phyloP scores from a whole-genome alignment of 2,113 vertebrate genomes.

The Chloroceryle aenea region DNA sequence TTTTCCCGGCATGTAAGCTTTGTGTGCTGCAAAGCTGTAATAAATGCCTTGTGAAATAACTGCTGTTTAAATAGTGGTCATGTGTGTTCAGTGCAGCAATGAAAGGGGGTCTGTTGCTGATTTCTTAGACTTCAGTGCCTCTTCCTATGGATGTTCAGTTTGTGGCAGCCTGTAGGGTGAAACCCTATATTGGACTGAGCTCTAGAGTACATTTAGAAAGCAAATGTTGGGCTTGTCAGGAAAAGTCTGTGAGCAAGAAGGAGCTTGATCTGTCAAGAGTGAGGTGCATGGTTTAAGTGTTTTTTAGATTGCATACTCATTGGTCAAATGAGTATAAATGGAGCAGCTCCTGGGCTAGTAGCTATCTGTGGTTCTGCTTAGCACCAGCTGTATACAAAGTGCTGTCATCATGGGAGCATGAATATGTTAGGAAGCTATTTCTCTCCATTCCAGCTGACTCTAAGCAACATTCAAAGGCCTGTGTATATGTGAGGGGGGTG shows the following conservation, averaged over 20 bases:
- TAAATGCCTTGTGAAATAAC: not conserved
- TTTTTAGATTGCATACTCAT: not conserved
- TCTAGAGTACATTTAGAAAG: not conserved
- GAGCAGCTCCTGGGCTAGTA: not conserved
- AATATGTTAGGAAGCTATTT: not conserved
- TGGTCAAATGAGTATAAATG: not conserved
- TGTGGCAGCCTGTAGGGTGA: not conserved
- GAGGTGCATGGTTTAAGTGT: not conserved
- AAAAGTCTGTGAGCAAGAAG: not conserved
- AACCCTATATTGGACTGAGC: not conserved
- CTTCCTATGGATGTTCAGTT: not conserved
- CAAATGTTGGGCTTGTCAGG: not conserved
- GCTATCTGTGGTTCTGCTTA: not conserved
- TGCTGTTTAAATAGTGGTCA: not conserved
- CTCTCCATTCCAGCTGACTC: not conserved
- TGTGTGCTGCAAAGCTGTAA: not conserved
- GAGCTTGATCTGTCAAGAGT: not conserved
- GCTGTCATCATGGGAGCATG: not conserved
- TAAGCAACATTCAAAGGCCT: not conserved
- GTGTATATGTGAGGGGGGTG: not conserved
- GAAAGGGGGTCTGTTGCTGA: not conserved
- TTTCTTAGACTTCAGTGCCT: not conserved
- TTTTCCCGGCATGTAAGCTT: not conserved
- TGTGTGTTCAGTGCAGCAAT: not conserved
- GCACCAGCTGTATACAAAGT: not conserved